Evolutionary conservation across 1,140 invertebrate genomes (phyloP), one percentile per base, ranked within the genome.

Genomic region (Eciton burchellii): DNA sequence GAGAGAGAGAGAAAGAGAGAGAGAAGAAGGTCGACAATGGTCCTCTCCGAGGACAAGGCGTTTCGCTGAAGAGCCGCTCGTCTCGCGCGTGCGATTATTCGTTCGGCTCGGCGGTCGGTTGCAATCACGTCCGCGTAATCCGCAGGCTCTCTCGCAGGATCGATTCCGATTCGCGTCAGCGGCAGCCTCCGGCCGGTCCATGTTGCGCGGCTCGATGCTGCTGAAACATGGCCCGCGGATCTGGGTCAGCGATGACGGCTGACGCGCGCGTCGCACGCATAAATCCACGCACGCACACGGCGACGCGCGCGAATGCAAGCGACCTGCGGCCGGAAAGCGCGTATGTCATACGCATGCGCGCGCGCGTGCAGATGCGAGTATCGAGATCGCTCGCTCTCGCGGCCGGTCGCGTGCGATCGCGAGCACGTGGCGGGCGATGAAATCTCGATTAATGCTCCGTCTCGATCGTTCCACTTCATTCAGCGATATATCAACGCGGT

Each of bases 271-370:
- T 43, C 62, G 29, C 21, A 24, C 62, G 62, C 63, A 77, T 68
- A 68, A 66, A 77, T 68, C 21, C 49, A 77, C 74, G 21, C 74
- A 77, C 74, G 16, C 74, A 43, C 29, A 77, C 60, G n/a, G n/a
- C n/a, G n/a, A n/a, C n/a, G n/a, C n/a, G n/a, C n/a, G n/a, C n/a
- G n/a, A n/a, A 35, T 79, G 74, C 74, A 45, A 70, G 29, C 41
- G 63, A 79, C 49, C 70, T 77, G 11, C 74, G 43, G 62, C 47
- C 41, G 5, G 6, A 56, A 45, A 2, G 9, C 9, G 19, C 19
- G 1, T 29, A 12, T 41, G 3, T 57, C 26, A 29, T 35, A 11
- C 24, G 11, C 24, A 49, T 54, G 49, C 24, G 26, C 3, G 1
- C 3, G 8, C 24, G 52, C 66, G 14, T 63, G 41, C n/a, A 41